Percentiles rank a stretch among this genome's conserved stretches.
Evolutionary conservation across 2,888 invertebrate species (phyloP).

Genomic region (Drosophila trichaetosa): DNA sequence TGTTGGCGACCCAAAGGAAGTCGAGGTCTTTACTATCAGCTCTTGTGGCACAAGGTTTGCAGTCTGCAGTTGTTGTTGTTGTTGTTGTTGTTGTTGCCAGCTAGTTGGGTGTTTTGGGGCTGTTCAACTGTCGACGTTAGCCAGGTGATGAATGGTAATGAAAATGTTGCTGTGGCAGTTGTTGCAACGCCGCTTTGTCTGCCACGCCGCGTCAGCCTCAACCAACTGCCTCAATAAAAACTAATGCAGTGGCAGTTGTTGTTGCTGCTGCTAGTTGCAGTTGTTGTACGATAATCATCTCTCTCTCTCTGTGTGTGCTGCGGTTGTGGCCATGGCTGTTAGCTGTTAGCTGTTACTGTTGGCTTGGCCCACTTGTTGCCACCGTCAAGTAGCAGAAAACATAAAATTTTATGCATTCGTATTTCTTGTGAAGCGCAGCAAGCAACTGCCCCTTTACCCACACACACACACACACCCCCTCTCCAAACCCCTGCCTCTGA

Average conservation of each 20-base stretch:
- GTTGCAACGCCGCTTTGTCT: constrained; percentile 74
- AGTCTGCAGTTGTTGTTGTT: constrained; percentile 4
- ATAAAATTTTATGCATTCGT: constrained; percentile 82
- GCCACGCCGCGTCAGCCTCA: constrained; percentile 67
- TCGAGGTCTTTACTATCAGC: constrained; percentile 71
- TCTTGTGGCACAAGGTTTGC: constrained; percentile 71
- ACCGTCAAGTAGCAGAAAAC: constrained; percentile 79
- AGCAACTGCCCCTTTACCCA: constrained; percentile 31
- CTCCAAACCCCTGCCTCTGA: not conserved
- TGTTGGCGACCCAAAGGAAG: constrained; percentile 77
- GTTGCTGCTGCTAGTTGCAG: constrained; percentile 43
- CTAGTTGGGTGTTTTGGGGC: constrained; percentile 22
- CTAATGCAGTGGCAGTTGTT: constrained; percentile 76
- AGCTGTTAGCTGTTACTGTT: constrained; percentile 43
- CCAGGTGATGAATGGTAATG: constrained; percentile 82
- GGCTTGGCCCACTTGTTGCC: constrained; percentile 79
- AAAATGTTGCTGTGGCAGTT: constrained; percentile 81
- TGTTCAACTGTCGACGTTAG: constrained; percentile 50
- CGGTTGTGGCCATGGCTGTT: constrained; percentile 77
- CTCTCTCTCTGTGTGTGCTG: constrained; percentile 47
- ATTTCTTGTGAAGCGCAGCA: constrained; percentile 78
- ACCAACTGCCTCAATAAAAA: constrained; percentile 80
- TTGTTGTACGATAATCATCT: constrained; percentile 72
- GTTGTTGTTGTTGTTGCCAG: constrained; percentile 15
- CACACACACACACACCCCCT: constrained; percentile 1